A percentile compares a stretch with the other conserved stretches of the same genome.
Conservation (phyloP, 2,797 vertebrate species). For the Margarornis squamiger region DNA sequence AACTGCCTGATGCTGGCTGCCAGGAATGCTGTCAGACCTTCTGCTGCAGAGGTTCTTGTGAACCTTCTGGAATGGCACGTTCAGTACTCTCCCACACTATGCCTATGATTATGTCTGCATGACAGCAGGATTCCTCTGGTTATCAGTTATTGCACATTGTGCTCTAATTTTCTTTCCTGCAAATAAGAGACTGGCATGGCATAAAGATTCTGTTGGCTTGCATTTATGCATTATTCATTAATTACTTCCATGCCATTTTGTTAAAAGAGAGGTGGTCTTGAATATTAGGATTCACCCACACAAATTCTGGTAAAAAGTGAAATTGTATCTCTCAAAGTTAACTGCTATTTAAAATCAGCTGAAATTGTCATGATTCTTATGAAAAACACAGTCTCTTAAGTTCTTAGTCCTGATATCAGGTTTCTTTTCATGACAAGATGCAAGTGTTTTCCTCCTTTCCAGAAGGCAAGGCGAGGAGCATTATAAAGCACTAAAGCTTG, state of each 20-base stretch:
- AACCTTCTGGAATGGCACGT: background rate
- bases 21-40: background rate
- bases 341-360: background rate
- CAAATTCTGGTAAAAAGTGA: background rate
- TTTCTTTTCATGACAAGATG: background rate
- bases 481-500: background rate
- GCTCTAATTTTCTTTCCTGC: background rate
- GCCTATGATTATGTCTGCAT: background rate
- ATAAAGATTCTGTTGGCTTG: background rate
- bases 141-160: background rate
- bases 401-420: background rate
- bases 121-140: background rate
- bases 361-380: background rate
- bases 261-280: background rate
- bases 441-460: background rate
- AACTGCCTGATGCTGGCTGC: background rate
- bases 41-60: background rate
- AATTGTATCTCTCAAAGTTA: background rate
- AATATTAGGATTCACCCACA: background rate
- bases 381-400: background rate
- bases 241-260: background rate
- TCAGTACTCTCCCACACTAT: background rate
- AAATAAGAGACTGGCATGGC: background rate
- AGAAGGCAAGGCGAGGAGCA: background rate
- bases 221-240: background rate